phyloP scores from a whole-genome alignment of 2,888 invertebrate genomes.

The Drosophila suboccidentalis region DNA sequence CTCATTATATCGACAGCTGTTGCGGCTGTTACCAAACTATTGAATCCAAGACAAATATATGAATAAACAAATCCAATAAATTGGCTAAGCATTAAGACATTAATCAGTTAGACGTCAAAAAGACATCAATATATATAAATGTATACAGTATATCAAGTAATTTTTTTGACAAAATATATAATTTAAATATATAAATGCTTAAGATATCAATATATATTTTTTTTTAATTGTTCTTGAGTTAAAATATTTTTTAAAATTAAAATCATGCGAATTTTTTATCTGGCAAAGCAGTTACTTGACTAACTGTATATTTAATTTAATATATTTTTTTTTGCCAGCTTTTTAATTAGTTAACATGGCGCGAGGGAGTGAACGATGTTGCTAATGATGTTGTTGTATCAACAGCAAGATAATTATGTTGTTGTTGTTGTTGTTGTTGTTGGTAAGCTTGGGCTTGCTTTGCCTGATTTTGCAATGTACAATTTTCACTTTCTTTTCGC shows the following conservation, averaged over 20 bases:
- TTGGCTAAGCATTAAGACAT: slow-evolving; percentile 44
- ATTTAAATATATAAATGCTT: no score
- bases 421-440: slow-evolving; percentile 9
- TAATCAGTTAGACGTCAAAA: slow-evolving; percentile 37
- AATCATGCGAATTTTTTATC: no score
- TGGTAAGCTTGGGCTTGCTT: slow-evolving; percentile 11
- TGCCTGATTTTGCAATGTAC: slow-evolving; percentile 6
- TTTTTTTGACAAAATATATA: no score
- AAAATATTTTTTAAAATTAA: no score
- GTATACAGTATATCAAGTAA: no score
- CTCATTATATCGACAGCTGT: slow-evolving; percentile 37
- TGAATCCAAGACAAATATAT: background rate
- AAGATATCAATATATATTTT: no score
- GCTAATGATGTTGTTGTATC: slow-evolving; percentile 27
- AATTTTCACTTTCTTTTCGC: slow-evolving; percentile 50
- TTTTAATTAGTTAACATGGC: slow-evolving; percentile 58
- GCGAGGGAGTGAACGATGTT: slow-evolving; percentile 39
- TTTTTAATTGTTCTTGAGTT: no score
- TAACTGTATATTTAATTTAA: no score
- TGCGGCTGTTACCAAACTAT: slow-evolving; percentile 18
- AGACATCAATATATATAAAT: slow-evolving; percentile 27
- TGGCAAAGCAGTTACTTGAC: no score
- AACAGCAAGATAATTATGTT: slow-evolving; percentile 19
- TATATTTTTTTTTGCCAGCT: slow-evolving; percentile 23
- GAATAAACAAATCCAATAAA: slow-evolving; percentile 28